Conservation (phyloP, 2,113 vertebrate genomes). For the Corvus moneduloides region DNA sequence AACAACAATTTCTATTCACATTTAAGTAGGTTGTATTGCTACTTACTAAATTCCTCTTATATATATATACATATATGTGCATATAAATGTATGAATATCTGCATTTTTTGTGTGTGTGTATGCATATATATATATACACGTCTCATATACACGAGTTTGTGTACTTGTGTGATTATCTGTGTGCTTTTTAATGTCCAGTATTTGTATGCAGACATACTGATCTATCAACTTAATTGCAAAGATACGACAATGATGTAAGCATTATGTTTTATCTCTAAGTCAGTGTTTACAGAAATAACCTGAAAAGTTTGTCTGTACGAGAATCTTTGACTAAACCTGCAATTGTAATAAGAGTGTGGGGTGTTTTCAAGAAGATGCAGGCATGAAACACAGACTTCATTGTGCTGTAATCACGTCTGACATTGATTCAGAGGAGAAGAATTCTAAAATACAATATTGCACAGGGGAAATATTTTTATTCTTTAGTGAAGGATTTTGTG, state of each 20-base stretch:
- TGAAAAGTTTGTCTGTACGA: not conserved
- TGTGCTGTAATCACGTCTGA: slow-evolving; percentile 25
- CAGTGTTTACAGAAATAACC: not conserved
- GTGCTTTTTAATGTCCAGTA: not conserved
- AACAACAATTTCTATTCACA: slow-evolving; percentile 43
- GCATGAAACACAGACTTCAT: slow-evolving; percentile 11
- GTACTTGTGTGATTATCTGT: not conserved
- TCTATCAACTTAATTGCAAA: not conserved
- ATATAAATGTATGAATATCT: not conserved
- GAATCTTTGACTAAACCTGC: not conserved
- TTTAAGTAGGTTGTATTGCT: slow-evolving; percentile 51
- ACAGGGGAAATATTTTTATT: slow-evolving; percentile 48
- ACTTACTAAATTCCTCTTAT: slow-evolving; percentile 27
- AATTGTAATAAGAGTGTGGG: not conserved
- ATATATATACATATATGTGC: not conserved
- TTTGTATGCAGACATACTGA: not conserved
- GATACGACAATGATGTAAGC: not conserved
- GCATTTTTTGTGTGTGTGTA: not conserved
- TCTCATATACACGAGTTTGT: not conserved
- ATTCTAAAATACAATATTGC: slow-evolving; percentile 56
- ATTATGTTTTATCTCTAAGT: not conserved
- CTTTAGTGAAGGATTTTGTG: slow-evolving; percentile 7
- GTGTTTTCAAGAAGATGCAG: not conserved
- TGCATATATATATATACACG: not conserved
- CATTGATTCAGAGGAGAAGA: slow-evolving; percentile 45